Evolutionary conservation across 2,797 vertebrate species (phyloP).

Genomic region (Rhinogobio ventralis): DNA sequence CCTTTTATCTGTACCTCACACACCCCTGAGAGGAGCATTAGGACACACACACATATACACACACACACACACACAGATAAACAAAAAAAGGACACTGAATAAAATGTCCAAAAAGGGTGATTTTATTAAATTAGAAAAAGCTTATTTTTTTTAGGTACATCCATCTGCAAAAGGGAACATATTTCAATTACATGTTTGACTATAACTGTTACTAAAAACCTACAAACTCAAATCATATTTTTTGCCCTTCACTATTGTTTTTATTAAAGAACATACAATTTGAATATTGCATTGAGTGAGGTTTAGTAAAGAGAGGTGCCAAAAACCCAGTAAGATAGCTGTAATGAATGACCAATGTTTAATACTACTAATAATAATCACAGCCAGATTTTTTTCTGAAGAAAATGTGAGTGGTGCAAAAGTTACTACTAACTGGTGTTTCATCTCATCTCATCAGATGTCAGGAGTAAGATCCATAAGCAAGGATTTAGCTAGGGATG

Average conservation of each 20-base stretch:
- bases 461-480: background rate
- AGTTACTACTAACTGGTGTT: background rate
- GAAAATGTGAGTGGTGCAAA: background rate
- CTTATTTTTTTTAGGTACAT: background rate
- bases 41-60: conserved; percentile 22
- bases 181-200: background rate
- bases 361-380: background rate
- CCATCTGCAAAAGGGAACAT: background rate
- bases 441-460: conserved; percentile 9
- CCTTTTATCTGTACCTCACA: conserved; percentile 71
- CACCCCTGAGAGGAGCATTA: conserved; percentile 9
- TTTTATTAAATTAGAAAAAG: background rate
- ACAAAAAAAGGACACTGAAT: background rate
- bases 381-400: background rate
- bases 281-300: background rate
- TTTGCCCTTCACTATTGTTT: background rate
- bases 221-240: background rate
- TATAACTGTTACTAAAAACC: background rate
- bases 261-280: background rate
- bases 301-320: background rate
- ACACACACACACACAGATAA: background rate
- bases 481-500: background rate
- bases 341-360: background rate
- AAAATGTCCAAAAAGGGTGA: background rate
- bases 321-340: background rate